Evolutionary conservation across 2,888 invertebrate species (phyloP), one percentile per base, ranked within the genome.

Genomic region (Limnephilus auricula): DNA sequence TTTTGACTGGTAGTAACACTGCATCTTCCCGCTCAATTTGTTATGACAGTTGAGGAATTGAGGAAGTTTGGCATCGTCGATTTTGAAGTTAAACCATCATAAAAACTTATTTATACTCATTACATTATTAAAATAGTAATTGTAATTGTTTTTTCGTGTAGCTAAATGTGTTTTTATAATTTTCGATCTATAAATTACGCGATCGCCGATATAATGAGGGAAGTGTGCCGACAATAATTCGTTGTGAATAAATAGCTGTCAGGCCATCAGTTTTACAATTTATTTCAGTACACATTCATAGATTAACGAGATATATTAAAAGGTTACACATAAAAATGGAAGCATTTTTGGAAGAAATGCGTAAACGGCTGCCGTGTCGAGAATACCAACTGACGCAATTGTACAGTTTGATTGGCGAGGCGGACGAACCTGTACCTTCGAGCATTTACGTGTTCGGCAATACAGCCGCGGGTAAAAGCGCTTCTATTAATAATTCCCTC

Each of bases 401-500:
- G 92, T 95, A 96, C 92, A 95, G 95, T 94, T 94, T 96, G 90
- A 94, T 91, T 31, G 97, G 96, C 1, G 95, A 96, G 93, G 94
- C 94, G 89, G 96, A 96, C 93, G 97, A 97, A 94, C 96, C 96
- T 32, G 95, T 97, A 94, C 97, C 97, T 32, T 95, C 97, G 93
- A 96, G 97, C 93, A 95, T 99, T 93, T 98, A 98, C 95, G 94
- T 98, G 90, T 97, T 97, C 94, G 99, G 99, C n/a, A 97, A 97
- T 94, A 97, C 98, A 93, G 97, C 98, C 15, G 98, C 98, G 34
- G 99, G 98, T 45, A 99, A 99, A 96, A 97, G 97, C n/a, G 94
- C 97, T 31, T 96, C 79, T 40, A 37, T 98, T 6, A 96, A 96
- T 90, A 95, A 96, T 15, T 95, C 98, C 18, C 94, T 99, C 5